Base-by-base conservation (phyloP, 2,888 invertebrate genomes). In the Cenopis cana region DNA sequence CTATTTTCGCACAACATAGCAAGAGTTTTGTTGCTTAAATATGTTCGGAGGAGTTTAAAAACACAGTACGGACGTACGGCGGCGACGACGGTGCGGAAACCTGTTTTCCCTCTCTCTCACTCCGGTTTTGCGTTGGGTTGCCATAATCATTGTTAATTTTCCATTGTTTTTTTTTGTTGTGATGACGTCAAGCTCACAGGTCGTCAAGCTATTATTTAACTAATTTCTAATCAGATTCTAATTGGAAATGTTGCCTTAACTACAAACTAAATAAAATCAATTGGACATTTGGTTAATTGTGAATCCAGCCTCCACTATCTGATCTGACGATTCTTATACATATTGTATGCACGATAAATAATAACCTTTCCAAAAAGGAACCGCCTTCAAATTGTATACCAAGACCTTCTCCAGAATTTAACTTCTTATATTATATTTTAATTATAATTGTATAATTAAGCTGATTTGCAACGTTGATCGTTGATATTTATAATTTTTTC, bases 71-170 rank as follows among this genome's bases (percentile, higher is more conserved):
- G 81, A 80, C 79, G 83, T 85, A 82, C 79, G 75, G 74, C 81
- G 79, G 81, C 79, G 81, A 78, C 83, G 81, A 79, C 83, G 83
- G 85, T 83, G 87, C 81, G 85, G 82, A 86, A 87, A 85, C 85
- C 86, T 76, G 85, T 87, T 86, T 80, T 85, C 86, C 83, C 77
- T 90, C 91, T 89, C 89, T 83, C 88, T 91, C 89, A 79, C 90
- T 82, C 89, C 77, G 76, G 77, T 81, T 79, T 77, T 77, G 76
- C 76, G 73, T 36, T 64, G 85, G 82, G 87, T 88, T 89, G 87
- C 89, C 85, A 82, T 74, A 69, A 46, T 73, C 18, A 60, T 61
- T 61, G 24, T 73, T 76, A 11, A 24, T 38, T 20, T 41, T 24
- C 38, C 64, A 29, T 29, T n/a, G 14, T 20, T 36, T 64, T 54